Conservation (phyloP, 2,888 invertebrate species). For the Diadromus collaris region DNA sequence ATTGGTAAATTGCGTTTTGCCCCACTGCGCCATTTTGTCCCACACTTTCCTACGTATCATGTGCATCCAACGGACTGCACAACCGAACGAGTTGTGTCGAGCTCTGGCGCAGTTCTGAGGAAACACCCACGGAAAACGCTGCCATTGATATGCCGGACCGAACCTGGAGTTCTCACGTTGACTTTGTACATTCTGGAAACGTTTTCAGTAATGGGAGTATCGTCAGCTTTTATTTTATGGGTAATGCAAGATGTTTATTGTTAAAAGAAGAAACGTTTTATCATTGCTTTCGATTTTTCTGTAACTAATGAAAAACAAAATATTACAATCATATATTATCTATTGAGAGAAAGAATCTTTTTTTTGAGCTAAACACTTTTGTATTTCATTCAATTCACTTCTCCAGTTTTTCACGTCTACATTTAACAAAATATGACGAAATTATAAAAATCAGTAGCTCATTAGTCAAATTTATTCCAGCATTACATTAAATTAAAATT, state of each 20-base stretch:
- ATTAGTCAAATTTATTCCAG: neutral
- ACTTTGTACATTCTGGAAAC: neutral
- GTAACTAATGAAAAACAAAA: too few species aligned
- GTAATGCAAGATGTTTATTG: neutral
- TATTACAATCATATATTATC: too few species aligned
- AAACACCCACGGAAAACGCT: slow-evolving; percentile 1
- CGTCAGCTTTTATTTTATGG: neutral
- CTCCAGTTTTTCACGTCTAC: too few species aligned
- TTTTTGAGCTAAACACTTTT: too few species aligned
- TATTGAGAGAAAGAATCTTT: too few species aligned
- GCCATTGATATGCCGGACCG: slow-evolving; percentile 6
- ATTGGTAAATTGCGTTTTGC: too few species aligned
- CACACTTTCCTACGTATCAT: slow-evolving; percentile 12
- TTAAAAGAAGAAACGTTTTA: too few species aligned
- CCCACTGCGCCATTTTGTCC: too few species aligned
- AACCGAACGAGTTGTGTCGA: neutral
- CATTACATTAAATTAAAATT: neutral
- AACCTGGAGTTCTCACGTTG: neutral
- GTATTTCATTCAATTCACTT: too few species aligned
- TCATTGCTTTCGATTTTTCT: too few species aligned
- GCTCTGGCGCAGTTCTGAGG: neutral
- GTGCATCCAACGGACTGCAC: slow-evolving; percentile 4
- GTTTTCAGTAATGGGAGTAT: neutral
- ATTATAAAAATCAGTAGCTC: too few species aligned
- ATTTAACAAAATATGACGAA: too few species aligned